Base-by-base conservation (phyloP, 2,888 invertebrate genomes). In the Lucinisca nassula region DNA sequence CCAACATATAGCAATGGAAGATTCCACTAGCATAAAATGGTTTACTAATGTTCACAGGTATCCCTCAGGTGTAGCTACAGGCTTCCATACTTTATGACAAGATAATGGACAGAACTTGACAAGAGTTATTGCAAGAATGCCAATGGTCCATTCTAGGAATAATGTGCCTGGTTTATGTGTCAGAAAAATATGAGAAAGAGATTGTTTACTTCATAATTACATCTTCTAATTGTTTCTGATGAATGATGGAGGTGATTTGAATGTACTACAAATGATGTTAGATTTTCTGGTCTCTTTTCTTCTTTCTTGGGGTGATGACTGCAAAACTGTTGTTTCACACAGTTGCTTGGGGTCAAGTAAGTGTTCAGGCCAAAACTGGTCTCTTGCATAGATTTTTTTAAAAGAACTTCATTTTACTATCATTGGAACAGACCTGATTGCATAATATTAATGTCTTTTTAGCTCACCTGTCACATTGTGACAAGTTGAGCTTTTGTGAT, bases 151-250 rank as follows among this genome's bases (percentile, higher is more conserved):
- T 32, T 35, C 27, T 58, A 27, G n/a, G 58, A 58, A 58, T 58
- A 27, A 0, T 67, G 30, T 32, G 67, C 12, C 35, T 67, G 67
- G 21, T 67, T 67, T 67, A 67, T 67, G 67, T 67, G 67, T 67
- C 67, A 67, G 35, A 67, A 67, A 61, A 35, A 58, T 35, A 67
- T 67, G 67, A 67, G 35, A 14, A 67, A 55, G 35, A 61, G 35
- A 32, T 67, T 67, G 67, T 67, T 67, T 67, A 67, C 67, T 24
- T 67, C 67, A 67, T 67, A 67, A 67, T 67, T 67, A 67, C 67
- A 35, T 8, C 35, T 35, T 35, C 17, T 30, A 67, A 67, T 67
- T 67, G 67, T 67, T 24, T 67, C 21, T 67, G 67, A 32, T 67
- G 67, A 67, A 67, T 32, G 67, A 67, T 67, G 21, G 0, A 10